Evolutionary conservation across 2,888 invertebrate species (phyloP), one percentile per base, ranked within the genome.

Genomic region (Rotaria socialis): DNA sequence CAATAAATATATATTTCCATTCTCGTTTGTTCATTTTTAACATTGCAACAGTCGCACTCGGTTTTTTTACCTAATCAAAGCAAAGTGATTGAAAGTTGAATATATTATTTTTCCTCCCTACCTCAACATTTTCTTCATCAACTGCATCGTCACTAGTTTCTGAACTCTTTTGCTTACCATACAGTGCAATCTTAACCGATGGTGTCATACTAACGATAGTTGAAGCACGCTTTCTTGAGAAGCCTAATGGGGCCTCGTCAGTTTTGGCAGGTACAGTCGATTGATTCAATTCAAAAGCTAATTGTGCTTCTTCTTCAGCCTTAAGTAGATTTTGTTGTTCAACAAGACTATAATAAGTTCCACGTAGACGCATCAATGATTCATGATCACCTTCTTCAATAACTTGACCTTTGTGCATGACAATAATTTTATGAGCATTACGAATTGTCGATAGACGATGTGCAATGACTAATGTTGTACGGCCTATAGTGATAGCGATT

Each of bases 381-480:
- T 47, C 47, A 80, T 80, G 80, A 80, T 43, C 47, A 43, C 91
- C 91, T 43, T 88, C 85, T 87, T 91, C 91, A 5, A 88, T 88
- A 0, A 91, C 89, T 7, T 88, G 88, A 0, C 91, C 91, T 58
- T 90, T 89, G 84, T 89, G 89, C 84, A 90, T 89, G 24, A 92
- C 92, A 75, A 90, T 89, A 86, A 92, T 92, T 88, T 90, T 89
- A 92, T 96, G 95, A 0, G 95, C 95, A 90, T 94, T 94, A 89
- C 94, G 93, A 87, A 96, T 94, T 27, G 96, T 95, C 27, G 95
- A 94, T 86, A 96, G 92, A 8, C 96, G 93, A 92, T 96, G 96
- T 2, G 96, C 96, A 88, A 96, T 95, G 84, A 95, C 94, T 75
- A 96, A 94, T 89, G 95, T 95, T 0, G 96, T 96, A 84, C 96